phyloP scores from a whole-genome alignment of 2,888 invertebrate genomes.

The Malthinus flaveolus region DNA sequence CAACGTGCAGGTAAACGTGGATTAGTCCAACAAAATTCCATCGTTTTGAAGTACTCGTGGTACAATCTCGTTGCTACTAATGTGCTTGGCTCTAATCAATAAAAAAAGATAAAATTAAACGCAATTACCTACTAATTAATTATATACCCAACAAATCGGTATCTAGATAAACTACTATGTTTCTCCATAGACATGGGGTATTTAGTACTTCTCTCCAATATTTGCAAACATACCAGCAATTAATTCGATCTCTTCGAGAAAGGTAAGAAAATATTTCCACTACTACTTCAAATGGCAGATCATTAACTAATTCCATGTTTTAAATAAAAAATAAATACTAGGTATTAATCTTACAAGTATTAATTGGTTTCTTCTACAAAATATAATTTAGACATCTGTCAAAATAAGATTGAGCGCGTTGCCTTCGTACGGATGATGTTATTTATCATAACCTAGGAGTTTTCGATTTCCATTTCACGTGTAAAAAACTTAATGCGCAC shows the following conservation, averaged over 20 bases:
- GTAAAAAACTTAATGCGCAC: no score
- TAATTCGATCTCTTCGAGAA: slow-evolving; percentile 42
- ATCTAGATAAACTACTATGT: slow-evolving; percentile 45
- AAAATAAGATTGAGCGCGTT: not conserved
- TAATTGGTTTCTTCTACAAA: not conserved
- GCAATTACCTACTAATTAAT: not conserved
- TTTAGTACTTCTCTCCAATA: slow-evolving; percentile 44
- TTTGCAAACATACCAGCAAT: slow-evolving; percentile 45
- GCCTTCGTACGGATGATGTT: no score
- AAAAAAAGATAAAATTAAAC: slow-evolving; percentile 4
- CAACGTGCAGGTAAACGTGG: slow-evolving; percentile 51
- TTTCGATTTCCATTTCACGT: no score
- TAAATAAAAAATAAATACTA: no score
- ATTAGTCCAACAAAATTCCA: slow-evolving; percentile 57
- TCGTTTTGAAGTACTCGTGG: slow-evolving; percentile 53
- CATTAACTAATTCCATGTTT: slow-evolving; percentile 34
- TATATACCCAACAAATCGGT: slow-evolving; percentile 43
- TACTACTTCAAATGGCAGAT: slow-evolving; percentile 43
- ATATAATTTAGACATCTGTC: slow-evolving; percentile 16
- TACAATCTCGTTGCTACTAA: slow-evolving; percentile 47
- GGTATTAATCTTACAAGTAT: not conserved
- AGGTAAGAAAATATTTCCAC: slow-evolving; percentile 45
- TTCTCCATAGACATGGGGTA: slow-evolving; percentile 44
- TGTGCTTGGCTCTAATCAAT: slow-evolving; percentile 44
- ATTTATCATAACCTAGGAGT: no score